These are phyloP conservation scores for Fissipunctia ypsillon DNA, from an alignment of 2,888 invertebrate species.

Conservation along the genomic window DNA sequence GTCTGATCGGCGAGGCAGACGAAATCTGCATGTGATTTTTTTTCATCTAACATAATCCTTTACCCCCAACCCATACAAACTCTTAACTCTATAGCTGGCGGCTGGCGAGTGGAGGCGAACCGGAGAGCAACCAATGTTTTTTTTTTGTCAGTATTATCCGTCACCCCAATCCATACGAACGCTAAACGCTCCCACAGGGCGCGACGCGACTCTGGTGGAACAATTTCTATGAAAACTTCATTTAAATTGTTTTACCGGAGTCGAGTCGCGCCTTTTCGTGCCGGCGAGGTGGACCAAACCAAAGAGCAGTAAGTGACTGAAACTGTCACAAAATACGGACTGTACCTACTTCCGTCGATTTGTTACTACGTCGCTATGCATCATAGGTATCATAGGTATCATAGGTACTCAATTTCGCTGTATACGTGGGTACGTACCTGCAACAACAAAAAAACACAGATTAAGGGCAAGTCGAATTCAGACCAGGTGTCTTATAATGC, in stretches of 20 bases:
- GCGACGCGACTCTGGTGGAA: too few species aligned
- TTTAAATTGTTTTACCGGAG: too few species aligned
- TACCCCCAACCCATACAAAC: background rate
- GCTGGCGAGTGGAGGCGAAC: background rate
- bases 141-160: background rate
- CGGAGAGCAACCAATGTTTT: background rate
- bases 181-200: too few species aligned
- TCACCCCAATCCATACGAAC: background rate
- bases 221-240: too few species aligned
- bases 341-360: background rate
- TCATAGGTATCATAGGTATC: too few species aligned
- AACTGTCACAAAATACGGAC: background rate
- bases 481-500: too few species aligned
- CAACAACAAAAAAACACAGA: conserved; percentile 15
- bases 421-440: conserved; percentile 33
- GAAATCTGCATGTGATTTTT: background rate
- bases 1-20: background rate
- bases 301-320: background rate
- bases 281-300: background rate
- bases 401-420: conserved; percentile 12
- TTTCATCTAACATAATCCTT: background rate
- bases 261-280: too few species aligned
- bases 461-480: background rate
- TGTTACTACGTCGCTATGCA: conserved; percentile 6
- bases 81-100: background rate